Percentiles rank a stretch among this genome's conserved stretches.
Evolutionary conservation across 2,113 vertebrate species (phyloP).

Genomic region (Dromiciops gliroides): DNA sequence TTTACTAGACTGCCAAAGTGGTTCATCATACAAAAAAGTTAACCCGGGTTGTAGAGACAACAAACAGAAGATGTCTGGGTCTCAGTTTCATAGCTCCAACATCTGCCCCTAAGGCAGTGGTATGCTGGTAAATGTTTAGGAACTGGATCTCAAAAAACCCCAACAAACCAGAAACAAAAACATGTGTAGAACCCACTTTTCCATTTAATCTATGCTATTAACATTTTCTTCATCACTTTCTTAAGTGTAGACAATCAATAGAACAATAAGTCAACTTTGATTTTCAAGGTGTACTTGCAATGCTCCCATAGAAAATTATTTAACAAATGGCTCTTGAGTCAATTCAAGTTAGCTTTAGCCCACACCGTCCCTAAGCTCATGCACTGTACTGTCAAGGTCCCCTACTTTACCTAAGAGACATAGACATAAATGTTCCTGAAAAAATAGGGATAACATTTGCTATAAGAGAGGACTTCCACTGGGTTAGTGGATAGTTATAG

Average conservation of each 20-base stretch:
- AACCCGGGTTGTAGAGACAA: background rate
- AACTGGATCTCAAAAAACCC: background rate
- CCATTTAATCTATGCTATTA: background rate
- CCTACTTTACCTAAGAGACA: background rate
- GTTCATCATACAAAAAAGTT: background rate
- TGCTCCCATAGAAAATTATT: background rate
- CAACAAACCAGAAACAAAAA: background rate
- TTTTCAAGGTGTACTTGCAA: background rate
- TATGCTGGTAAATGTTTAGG: background rate
- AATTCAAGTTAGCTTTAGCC: background rate
- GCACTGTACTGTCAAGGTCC: background rate
- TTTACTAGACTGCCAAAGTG: background rate
- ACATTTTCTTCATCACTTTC: background rate
- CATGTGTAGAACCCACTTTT: background rate
- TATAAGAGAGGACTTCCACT: background rate
- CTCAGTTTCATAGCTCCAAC: background rate
- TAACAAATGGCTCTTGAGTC: background rate
- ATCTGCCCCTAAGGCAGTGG: background rate
- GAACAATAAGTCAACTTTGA: background rate
- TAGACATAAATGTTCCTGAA: background rate
- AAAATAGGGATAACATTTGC: background rate
- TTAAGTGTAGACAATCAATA: background rate
- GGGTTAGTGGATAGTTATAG: background rate
- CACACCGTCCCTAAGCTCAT: background rate
- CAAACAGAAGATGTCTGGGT: background rate